Evolutionary conservation across 2,888 invertebrate genomes (phyloP), one percentile per base, ranked within the genome.

Genomic region (Xiphydria camelus): DNA sequence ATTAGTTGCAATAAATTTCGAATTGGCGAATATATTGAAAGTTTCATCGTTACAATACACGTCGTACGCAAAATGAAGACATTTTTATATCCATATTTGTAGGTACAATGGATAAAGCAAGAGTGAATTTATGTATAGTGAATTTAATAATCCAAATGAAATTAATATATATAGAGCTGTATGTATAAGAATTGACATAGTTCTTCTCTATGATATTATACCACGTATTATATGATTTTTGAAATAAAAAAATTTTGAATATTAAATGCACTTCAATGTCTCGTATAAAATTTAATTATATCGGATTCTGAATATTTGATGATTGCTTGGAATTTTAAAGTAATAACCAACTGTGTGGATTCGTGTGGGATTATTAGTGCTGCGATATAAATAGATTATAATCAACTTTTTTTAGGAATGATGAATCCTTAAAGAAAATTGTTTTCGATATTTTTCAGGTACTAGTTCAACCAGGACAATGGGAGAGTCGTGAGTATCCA

Each of bases 81-180:
- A 47, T 47, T 70, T 72, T 73, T 73, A 69, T 70, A 73, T 71
- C 68, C 68, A 66, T 68, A 69, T 54, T 60, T 72, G 66, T 71
- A 72, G 72, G 69, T 71, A 70, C 70, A 68, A 64, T 61, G 61
- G 59, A 60, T 61, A 66, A 68, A 63, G 58, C 62, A 59, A 56
- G 49, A 61, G 49, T 56, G 49, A 51, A 44, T n/a, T n/a, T n/a
- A n/a, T n/a, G n/a, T n/a, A n/a, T n/a, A n/a, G n/a, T n/a, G n/a
- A n/a, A n/a, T 66, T 64, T 69, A 70, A 73, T 64, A 54, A 66
- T 69, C 67, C 59, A 70, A 71, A 68, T 68, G 60, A 70, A 71
- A 70, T 68, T 70, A 71, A 74, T 73, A 72, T 71, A 71, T 71
- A 68, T 64, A 70, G 63, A 72, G 66, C 66, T 71, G 68, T 73